Evolutionary conservation across 2,888 invertebrate genomes (phyloP).

Genomic region (Lysandra coridon): DNA sequence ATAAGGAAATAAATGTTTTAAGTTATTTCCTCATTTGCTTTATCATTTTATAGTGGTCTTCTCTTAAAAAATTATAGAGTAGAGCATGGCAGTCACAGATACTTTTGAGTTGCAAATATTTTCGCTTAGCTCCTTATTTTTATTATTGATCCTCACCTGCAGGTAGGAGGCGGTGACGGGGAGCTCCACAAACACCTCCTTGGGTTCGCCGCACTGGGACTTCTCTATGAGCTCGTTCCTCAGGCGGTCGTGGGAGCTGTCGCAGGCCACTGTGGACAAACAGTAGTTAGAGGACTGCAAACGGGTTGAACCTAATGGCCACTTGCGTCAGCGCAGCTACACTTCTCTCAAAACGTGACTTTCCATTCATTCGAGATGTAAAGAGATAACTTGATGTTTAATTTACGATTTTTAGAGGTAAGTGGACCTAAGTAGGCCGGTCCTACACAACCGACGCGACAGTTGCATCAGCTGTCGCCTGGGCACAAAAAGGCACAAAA

Average conservation of each 20-base stretch:
- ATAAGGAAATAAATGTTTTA: not conserved
- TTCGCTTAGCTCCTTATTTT: not conserved
- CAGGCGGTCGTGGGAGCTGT: slow-evolving; percentile 52
- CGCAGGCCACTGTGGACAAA: slow-evolving; percentile 60
- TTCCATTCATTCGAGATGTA: not conserved
- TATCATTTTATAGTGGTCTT: not conserved
- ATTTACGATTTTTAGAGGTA: not conserved
- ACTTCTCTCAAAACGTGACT: not conserved
- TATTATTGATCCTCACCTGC: slow-evolving; percentile 53
- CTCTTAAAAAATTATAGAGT: not conserved
- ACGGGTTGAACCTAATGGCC: not conserved
- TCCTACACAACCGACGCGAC: not conserved
- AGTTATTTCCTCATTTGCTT: not conserved
- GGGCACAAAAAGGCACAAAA: not conserved
- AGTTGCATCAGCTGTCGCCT: slow-evolving; percentile 7
- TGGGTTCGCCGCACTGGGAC: slow-evolving; percentile 67
- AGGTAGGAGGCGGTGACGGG: slow-evolving; percentile 58
- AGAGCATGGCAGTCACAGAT: not conserved
- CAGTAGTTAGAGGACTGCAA: not conserved
- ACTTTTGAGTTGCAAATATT: not conserved
- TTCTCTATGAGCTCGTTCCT: slow-evolving; percentile 62
- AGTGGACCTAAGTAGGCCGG: not conserved
- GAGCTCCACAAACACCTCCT: slow-evolving; percentile 65
- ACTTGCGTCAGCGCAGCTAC: slow-evolving; percentile 11
- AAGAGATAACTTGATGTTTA: not conserved